These are phyloP conservation scores for Dipodomys ordii DNA, from an alignment of 2,113 vertebrate species.

Conservation along the genomic window DNA sequence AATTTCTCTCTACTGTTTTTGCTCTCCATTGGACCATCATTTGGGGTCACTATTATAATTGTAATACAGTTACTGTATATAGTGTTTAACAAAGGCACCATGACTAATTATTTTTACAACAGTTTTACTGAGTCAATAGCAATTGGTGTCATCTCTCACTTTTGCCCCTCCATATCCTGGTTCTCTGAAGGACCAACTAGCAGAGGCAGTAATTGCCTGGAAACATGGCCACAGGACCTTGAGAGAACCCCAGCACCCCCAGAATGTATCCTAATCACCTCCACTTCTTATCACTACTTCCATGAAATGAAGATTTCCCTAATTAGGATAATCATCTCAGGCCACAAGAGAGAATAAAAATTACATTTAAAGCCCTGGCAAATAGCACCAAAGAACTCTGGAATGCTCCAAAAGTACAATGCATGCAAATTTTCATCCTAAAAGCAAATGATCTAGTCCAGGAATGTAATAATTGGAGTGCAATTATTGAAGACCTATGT, in stretches of 20 bases:
- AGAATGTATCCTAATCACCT: slow-evolving; percentile 57
- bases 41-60: slow-evolving; percentile 51
- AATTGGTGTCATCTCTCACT: slow-evolving; percentile 51
- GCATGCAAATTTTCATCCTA: not conserved
- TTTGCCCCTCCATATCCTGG: slow-evolving; percentile 16
- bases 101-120: slow-evolving; percentile 66
- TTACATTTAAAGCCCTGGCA: not conserved
- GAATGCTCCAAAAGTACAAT: not conserved
- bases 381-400: slow-evolving; percentile 21
- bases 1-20: slow-evolving; percentile 33
- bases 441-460: not conserved
- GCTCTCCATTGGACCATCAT: slow-evolving; percentile 38
- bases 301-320: slow-evolving; percentile 25
- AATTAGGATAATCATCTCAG: slow-evolving; percentile 59
- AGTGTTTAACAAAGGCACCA: slow-evolving; percentile 58
- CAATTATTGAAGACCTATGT: not conserved
- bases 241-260: not conserved
- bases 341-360: slow-evolving; percentile 36
- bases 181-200: not conserved
- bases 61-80: slow-evolving; percentile 49
- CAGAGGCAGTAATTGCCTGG: slow-evolving; percentile 64
- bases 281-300: slow-evolving; percentile 1
- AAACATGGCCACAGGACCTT: not conserved
- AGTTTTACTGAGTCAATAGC: slow-evolving; percentile 61
- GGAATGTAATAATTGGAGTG: not conserved